Evolutionary conservation across 64 coral and sea anemone species (phyloP).

Genomic region (Dendronephthya gigantea): DNA sequence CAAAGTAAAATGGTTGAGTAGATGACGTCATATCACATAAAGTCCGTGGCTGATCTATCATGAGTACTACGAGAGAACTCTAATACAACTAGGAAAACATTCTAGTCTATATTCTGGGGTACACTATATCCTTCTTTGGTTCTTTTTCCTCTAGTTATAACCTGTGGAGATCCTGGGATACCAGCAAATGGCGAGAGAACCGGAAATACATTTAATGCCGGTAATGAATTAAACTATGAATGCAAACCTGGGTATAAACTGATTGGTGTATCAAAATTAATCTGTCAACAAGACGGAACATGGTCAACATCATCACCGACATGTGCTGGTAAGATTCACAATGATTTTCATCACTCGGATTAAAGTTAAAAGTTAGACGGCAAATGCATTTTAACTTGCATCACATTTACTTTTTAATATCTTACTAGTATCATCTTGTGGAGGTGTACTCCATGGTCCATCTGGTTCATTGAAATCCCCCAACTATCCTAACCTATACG

Average conservation of each 20-base stretch:
- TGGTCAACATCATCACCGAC: slow-evolving; percentile 48
- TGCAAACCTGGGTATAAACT: slow-evolving; percentile 71
- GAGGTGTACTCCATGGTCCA: slow-evolving; percentile 36
- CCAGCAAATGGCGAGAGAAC: slow-evolving; percentile 59
- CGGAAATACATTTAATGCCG: slow-evolving; percentile 45
- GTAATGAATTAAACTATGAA: slow-evolving; percentile 46
- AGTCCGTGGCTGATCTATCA: too few relatives aligned
- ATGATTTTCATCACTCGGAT: background rate
- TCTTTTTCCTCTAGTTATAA: slow-evolving; percentile 27
- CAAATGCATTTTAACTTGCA: too few relatives aligned
- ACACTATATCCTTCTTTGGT: background rate
- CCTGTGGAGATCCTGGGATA: slow-evolving; percentile 53
- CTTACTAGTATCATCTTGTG: slow-evolving; percentile 51
- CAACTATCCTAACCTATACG: slow-evolving; percentile 77
- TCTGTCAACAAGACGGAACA: slow-evolving; percentile 46
- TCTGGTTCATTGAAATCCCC: slow-evolving; percentile 44
- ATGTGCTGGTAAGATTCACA: slow-evolving; percentile 45
- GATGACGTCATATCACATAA: too few relatives aligned
- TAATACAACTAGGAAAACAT: too few relatives aligned
- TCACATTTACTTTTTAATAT: background rate
- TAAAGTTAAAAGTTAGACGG: too few relatives aligned
- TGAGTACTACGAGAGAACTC: too few relatives aligned
- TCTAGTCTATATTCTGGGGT: too few relatives aligned
- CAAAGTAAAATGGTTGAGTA: background rate
- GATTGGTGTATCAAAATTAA: slow-evolving; percentile 32